A percentile compares a stretch with the other conserved stretches of the same genome.
Evolutionary conservation across 2,113 vertebrate genomes (phyloP).

Genomic region (Lepus americanus): DNA sequence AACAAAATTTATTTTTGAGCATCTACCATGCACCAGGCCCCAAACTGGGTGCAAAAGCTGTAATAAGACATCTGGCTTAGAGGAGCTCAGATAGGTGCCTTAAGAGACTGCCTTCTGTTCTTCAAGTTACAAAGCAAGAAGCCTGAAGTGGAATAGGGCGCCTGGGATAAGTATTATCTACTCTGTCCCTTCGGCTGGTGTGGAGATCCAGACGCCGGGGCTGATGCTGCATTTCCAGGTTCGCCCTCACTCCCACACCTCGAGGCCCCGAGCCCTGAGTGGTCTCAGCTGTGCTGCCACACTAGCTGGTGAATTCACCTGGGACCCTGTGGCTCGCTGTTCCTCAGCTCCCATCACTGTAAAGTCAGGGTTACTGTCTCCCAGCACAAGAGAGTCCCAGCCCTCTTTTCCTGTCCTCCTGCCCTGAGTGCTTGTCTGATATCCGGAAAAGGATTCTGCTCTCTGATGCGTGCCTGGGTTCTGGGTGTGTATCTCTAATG

Average conservation of each 20-base stretch:
- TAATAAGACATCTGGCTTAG: not conserved
- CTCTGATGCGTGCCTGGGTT: not conserved
- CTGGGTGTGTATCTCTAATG: constrained; percentile 7
- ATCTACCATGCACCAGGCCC: not conserved
- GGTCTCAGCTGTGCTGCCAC: not conserved
- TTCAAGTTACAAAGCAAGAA: constrained; percentile 5
- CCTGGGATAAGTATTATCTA: not conserved
- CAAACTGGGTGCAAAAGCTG: not conserved
- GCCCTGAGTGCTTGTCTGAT: not conserved
- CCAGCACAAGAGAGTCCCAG: not conserved
- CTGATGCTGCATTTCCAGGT: not conserved
- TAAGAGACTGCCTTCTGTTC: not conserved
- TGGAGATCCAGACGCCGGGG: not conserved
- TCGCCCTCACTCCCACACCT: not conserved
- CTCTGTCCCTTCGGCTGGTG: not conserved
- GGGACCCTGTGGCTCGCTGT: not conserved
- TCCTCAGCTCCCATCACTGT: not conserved
- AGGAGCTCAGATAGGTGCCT: not conserved
- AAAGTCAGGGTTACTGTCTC: not conserved
- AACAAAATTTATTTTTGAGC: constrained; percentile 29
- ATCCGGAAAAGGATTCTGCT: not conserved
- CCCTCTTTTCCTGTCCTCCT: not conserved
- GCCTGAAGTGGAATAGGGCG: not conserved
- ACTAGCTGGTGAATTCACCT: not conserved
- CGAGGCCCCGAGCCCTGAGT: not conserved